Conservation (phyloP, 2,113 vertebrate species). For the Genyomyrus donnyi region DNA sequence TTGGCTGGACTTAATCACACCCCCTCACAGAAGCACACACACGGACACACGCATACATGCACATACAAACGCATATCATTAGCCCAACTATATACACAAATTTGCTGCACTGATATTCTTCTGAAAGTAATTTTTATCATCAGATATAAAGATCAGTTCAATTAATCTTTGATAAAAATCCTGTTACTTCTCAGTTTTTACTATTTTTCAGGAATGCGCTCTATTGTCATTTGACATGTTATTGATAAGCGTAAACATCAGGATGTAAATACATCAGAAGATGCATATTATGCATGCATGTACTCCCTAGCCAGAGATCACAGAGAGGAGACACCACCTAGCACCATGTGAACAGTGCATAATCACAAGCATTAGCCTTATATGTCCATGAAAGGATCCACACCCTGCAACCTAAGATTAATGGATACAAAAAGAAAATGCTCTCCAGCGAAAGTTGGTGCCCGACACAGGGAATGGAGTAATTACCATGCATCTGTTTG, state of each 20-base stretch:
- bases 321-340: neutral
- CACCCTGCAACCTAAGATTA: neutral
- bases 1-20: conserved; percentile 40
- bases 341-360: neutral
- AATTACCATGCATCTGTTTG: conserved; percentile 49
- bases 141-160: neutral
- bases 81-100: conserved; percentile 17
- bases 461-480: conserved; percentile 28
- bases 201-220: neutral
- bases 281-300: neutral
- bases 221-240: neutral
- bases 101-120: neutral
- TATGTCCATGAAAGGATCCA: neutral
- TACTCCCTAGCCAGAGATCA: neutral
- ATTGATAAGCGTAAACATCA: neutral
- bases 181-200: neutral
- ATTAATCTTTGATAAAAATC: neutral
- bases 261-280: neutral
- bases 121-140: neutral
- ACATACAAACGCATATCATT: conserved; percentile 14
- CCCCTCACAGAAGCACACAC: conserved; percentile 21
- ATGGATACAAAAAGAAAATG: neutral
- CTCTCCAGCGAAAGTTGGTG: conserved; percentile 31
- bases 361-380: neutral
- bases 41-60: neutral